Percentiles rank a stretch among this genome's conserved stretches.
Evolutionary conservation across 2,113 vertebrate genomes (phyloP).

Genomic region (Xiphophorus couchianus): DNA sequence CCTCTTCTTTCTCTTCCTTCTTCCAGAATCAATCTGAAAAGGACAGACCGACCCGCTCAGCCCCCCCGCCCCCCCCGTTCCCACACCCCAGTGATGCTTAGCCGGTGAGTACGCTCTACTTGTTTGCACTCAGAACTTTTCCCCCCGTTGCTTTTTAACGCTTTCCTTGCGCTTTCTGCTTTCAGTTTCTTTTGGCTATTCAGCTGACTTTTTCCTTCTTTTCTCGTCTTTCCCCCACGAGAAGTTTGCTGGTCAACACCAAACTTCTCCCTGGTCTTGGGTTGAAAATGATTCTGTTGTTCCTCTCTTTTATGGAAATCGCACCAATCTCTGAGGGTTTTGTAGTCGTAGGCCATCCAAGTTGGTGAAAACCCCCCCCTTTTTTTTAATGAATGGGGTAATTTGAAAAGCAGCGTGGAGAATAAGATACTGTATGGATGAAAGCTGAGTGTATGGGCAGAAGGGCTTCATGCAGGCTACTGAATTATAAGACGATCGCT

Average conservation of each 20-base stretch:
- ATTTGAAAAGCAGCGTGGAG: conserved; percentile 60
- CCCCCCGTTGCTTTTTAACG: neutral
- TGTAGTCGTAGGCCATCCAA: conserved; percentile 37
- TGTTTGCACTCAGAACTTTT: conserved; percentile 13
- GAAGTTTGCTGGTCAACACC: conserved; percentile 6
- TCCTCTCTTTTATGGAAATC: conserved; percentile 18
- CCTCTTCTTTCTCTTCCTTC: conserved; percentile 47
- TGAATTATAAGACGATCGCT: conserved; percentile 36
- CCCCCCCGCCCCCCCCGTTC: conserved; percentile 11
- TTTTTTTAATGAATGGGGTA: conserved; percentile 53
- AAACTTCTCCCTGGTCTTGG: conserved; percentile 19
- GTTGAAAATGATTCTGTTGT: conserved; percentile 9
- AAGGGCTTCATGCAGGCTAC: conserved; percentile 36
- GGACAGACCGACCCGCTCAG: conserved; percentile 64
- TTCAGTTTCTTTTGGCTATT: neutral
- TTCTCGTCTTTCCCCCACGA: neutral
- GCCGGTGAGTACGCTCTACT: conserved; percentile 74
- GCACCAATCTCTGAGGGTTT: conserved; percentile 16
- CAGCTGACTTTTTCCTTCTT: neutral
- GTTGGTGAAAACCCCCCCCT: conserved; percentile 55
- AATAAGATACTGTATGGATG: conserved; percentile 7
- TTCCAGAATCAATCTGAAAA: conserved; percentile 66
- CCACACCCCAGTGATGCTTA: conserved; percentile 76
- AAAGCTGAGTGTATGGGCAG: conserved; percentile 15
- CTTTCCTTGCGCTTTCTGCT: neutral